Conservation (phyloP, 2,113 vertebrate species). For the Anarhynchus alexandrinus region DNA sequence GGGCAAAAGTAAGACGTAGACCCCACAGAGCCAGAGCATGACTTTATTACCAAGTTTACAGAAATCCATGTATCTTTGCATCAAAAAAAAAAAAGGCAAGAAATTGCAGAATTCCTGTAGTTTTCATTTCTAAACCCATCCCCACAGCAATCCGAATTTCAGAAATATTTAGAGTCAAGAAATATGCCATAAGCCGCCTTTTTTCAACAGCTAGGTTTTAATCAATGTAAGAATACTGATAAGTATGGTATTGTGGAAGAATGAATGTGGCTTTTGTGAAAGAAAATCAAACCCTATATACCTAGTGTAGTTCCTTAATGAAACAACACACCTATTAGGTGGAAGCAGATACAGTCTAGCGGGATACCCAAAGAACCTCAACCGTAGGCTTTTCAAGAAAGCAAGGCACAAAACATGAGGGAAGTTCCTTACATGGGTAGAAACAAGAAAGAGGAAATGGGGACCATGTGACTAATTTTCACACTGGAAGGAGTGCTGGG, state of each 20-base stretch:
- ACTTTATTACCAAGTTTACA: neutral
- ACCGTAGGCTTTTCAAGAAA: neutral
- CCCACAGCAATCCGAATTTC: neutral
- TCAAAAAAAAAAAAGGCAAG: neutral
- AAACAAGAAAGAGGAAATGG: neutral
- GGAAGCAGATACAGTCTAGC: neutral
- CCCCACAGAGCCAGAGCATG: neutral
- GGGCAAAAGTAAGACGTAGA: neutral
- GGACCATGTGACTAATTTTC: neutral
- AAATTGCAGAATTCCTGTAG: neutral
- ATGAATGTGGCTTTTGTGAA: neutral
- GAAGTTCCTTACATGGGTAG: neutral
- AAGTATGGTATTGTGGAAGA: neutral
- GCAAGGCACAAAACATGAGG: neutral
- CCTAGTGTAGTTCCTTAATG: neutral
- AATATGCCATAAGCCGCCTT: neutral
- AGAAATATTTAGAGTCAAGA: neutral
- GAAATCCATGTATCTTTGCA: neutral
- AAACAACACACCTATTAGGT: neutral
- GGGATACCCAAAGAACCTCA: neutral
- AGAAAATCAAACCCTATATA: neutral
- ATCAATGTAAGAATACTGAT: neutral
- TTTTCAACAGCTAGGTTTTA: neutral
- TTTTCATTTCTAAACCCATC: neutral
- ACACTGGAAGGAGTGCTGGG: neutral